Evolutionary conservation across 2,113 vertebrate genomes (phyloP).

Genomic region (Acrocephalus arundinaceus): DNA sequence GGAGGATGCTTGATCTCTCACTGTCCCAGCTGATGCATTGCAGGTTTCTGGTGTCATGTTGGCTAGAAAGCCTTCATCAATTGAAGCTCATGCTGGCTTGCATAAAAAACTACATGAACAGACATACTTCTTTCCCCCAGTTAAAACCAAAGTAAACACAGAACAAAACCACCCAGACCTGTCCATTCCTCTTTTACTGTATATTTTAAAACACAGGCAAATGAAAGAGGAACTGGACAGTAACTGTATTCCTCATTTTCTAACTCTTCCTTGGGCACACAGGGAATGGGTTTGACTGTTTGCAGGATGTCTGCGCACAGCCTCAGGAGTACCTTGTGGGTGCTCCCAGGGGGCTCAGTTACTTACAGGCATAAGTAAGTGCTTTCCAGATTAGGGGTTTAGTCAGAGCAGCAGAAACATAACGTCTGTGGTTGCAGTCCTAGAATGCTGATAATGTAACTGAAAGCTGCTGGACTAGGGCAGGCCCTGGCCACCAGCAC

Average conservation of each 20-base stretch:
- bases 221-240: slow-evolving; percentile 54
- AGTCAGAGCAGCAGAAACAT: not conserved
- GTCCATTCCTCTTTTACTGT: slow-evolving; percentile 61
- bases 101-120: not conserved
- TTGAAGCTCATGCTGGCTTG: not conserved
- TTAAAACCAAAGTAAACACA: slow-evolving; percentile 24
- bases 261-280: not conserved
- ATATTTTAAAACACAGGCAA: slow-evolving; percentile 30
- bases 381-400: not conserved
- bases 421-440: not conserved
- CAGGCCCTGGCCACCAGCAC: not conserved
- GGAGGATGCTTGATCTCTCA: not conserved
- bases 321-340: not conserved
- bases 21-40: not conserved
- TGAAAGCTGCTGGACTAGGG: not conserved
- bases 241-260: slow-evolving; percentile 14
- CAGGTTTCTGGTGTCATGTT: not conserved
- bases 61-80: not conserved
- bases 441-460: not conserved
- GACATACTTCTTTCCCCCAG: not conserved
- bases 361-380: not conserved
- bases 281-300: not conserved
- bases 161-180: not conserved
- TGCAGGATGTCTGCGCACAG: not conserved
- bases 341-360: not conserved